phyloP scores from a whole-genome alignment of 2,888 invertebrate species.

The Philereme vetulata region DNA sequence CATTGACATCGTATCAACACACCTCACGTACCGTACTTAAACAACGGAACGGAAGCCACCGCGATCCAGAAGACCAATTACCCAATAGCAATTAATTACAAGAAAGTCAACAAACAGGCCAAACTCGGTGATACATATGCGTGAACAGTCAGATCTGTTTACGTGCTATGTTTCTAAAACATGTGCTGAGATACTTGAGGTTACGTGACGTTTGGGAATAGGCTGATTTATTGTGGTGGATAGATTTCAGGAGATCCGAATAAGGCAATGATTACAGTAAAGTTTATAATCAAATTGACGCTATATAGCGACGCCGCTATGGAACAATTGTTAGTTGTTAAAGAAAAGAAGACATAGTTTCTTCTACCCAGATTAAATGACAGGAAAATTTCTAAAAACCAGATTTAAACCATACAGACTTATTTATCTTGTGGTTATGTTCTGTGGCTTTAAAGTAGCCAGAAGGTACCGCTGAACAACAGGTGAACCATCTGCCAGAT shows the following conservation, averaged over 20 bases:
- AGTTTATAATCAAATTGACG: no score
- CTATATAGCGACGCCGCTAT: no score
- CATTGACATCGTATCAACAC: slow-evolving; percentile 20
- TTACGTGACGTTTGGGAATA: slow-evolving; percentile 55
- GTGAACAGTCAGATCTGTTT: slow-evolving; percentile 53
- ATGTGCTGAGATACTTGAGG: slow-evolving; percentile 52
- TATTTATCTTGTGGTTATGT: no score
- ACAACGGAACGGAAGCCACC: slow-evolving; percentile 29
- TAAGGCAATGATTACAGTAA: no score
- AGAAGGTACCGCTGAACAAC: no score
- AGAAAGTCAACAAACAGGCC: slow-evolving; percentile 65
- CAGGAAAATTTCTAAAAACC: no score
- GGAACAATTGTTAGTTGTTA: no score
- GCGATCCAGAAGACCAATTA: slow-evolving; percentile 44
- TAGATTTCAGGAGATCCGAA: neutral
- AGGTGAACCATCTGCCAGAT: no score
- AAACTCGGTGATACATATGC: slow-evolving; percentile 61
- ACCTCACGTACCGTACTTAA: slow-evolving; percentile 29
- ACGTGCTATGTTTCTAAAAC: slow-evolving; percentile 60
- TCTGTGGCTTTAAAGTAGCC: no score
- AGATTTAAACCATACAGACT: no score
- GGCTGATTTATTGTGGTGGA: neutral
- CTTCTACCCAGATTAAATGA: no score
- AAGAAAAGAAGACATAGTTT: no score
- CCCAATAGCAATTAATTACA: slow-evolving; percentile 58